Conservation (phyloP, 30 jellyfish, hydroid and myxozoan species). For the Mastigias papua region DNA sequence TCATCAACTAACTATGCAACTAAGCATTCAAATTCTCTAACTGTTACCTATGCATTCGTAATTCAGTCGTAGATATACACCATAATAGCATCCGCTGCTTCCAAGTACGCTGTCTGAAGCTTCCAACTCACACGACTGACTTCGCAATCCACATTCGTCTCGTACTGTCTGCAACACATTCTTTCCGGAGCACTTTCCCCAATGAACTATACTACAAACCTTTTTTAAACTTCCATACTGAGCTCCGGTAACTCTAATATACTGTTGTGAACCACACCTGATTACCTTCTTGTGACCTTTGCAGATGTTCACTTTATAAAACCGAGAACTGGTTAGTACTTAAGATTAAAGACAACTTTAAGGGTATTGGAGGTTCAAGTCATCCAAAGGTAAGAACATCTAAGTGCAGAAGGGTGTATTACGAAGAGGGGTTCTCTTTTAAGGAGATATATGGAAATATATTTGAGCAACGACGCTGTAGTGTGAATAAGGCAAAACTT, state of each 20-base stretch:
- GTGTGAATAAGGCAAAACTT: too few relatives aligned
- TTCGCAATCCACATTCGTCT: not conserved
- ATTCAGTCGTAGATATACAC: not conserved
- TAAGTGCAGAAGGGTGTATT: too few relatives aligned
- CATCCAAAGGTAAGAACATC: too few relatives aligned
- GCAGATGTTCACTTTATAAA: not conserved
- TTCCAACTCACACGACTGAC: not conserved
- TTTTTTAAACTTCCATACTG: not conserved
- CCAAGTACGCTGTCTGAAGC: not conserved
- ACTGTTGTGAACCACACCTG: not conserved
- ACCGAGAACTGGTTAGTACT: too few relatives aligned
- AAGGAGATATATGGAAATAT: too few relatives aligned
- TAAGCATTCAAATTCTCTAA: too few relatives aligned
- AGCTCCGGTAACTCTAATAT: not conserved
- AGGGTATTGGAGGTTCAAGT: too few relatives aligned
- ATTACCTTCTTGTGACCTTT: not conserved
- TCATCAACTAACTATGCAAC: too few relatives aligned
- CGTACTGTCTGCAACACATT: not conserved
- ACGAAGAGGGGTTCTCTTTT: too few relatives aligned
- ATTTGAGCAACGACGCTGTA: too few relatives aligned
- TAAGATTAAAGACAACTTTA: too few relatives aligned
- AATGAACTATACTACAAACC: not conserved
- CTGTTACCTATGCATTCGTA: not conserved
- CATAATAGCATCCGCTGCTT: not conserved
- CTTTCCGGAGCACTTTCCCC: not conserved